Conservation (phyloP, 2,888 invertebrate species). For the Coelogynopora nodosa region DNA sequence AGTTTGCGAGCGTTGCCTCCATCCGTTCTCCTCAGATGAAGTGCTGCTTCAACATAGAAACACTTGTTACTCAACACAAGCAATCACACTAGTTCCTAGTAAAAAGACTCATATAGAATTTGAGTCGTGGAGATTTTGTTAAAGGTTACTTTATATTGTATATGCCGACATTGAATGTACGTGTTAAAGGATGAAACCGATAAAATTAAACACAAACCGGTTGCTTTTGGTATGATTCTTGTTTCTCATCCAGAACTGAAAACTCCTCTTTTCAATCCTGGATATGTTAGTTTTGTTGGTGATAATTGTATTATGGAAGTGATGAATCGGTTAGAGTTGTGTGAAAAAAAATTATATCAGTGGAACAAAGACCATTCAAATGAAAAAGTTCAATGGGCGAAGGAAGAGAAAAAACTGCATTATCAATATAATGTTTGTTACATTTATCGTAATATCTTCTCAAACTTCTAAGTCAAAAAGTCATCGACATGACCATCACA, state of each 20-base stretch:
- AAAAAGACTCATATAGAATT: neutral
- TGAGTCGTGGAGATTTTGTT: neutral
- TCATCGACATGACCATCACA: constrained; percentile 47
- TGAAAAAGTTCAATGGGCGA: too few relatives aligned
- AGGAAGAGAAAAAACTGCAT: too few relatives aligned
- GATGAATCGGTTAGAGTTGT: neutral
- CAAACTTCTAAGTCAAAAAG: too few relatives aligned
- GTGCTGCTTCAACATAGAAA: neutral
- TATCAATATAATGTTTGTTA: too few relatives aligned
- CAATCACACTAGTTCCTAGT: neutral
- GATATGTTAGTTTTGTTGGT: neutral
- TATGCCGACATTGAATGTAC: neutral
- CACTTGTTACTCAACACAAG: neutral
- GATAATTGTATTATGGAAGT: neutral
- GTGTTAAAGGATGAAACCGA: neutral
- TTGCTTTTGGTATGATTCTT: neutral
- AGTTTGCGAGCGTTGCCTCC: constrained; percentile 39
- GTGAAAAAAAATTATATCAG: neutral
- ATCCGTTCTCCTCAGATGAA: neutral
- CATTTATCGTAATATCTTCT: too few relatives aligned
- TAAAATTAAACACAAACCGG: neutral
- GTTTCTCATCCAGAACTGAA: neutral
- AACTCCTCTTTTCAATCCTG: neutral
- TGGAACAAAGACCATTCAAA: neutral
- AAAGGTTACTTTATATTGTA: neutral